Conservation (phyloP, 2,888 invertebrate species). For the Orchestes rusci region DNA sequence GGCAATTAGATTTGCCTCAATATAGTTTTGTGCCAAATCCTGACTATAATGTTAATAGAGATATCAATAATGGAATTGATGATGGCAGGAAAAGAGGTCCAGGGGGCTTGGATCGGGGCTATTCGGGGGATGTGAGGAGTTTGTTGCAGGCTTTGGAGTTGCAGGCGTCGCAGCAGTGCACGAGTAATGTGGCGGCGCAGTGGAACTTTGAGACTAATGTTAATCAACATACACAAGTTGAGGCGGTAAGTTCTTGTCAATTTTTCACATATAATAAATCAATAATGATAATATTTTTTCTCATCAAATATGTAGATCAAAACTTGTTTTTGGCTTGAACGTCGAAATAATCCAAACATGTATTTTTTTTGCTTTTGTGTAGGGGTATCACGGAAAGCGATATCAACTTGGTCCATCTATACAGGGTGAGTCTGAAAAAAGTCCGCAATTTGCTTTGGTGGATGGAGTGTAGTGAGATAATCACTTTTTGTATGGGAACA, state of each 20-base stretch:
- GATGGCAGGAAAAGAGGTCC: neutral
- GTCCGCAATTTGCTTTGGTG: too few relatives aligned
- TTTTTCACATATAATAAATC: neutral
- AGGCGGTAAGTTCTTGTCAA: slow-evolving; percentile 61
- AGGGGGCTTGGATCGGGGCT: slow-evolving; percentile 5
- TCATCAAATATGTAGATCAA: too few relatives aligned
- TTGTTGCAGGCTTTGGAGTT: slow-evolving; percentile 66
- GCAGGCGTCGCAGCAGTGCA: slow-evolving; percentile 72
- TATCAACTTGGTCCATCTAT: too few relatives aligned
- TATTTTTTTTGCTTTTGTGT: too few relatives aligned
- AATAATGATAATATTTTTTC: too few relatives aligned
- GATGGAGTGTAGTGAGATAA: too few relatives aligned
- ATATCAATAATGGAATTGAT: too few relatives aligned
- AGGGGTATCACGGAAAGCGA: too few relatives aligned
- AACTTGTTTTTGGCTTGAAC: too few relatives aligned
- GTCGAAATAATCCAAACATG: too few relatives aligned
- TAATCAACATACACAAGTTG: slow-evolving; percentile 72
- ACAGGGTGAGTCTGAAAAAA: too few relatives aligned
- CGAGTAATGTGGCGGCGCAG: slow-evolving; percentile 78
- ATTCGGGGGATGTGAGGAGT: slow-evolving; percentile 45
- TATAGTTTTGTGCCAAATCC: slow-evolving; percentile 25
- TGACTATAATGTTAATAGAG: neutral
- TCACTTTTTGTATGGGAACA: too few relatives aligned
- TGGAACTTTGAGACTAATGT: slow-evolving; percentile 88
- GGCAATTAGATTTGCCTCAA: slow-evolving; percentile 31